These are phyloP conservation scores for Pseudachorutes palmiensis DNA, from an alignment of 1,140 invertebrate species.

Conservation along the genomic window DNA sequence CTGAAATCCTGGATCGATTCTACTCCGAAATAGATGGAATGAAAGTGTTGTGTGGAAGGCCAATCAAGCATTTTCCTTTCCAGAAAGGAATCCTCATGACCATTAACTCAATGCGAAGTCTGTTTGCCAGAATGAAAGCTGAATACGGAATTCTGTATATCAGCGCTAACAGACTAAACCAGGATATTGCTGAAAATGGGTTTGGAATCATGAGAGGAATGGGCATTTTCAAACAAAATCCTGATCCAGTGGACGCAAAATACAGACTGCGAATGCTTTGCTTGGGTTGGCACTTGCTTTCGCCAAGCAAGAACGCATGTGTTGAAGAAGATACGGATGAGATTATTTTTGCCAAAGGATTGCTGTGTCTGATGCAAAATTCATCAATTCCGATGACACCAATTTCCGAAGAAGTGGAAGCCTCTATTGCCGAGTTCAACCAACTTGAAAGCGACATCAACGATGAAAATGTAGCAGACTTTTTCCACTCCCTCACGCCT, in stretches of 20 bases:
- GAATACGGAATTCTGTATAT: neutral
- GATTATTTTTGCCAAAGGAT: too few relatives aligned
- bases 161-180: neutral
- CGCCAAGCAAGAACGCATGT: neutral
- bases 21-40: neutral
- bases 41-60: neutral
- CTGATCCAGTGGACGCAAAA: conserved; percentile 6
- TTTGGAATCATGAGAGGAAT: neutral
- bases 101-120: neutral
- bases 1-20: neutral
- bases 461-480: too few relatives aligned
- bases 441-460: neutral
- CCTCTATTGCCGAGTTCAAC: conserved; percentile 9
- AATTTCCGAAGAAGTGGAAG: conserved; percentile 1
- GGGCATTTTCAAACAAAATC: neutral
- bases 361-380: neutral
- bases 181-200: neutral
- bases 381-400: neutral
- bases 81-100: conserved; percentile 11
- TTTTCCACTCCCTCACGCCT: too few relatives aligned
- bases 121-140: neutral
- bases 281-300: neutral
- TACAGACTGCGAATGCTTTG: conserved; percentile 2
- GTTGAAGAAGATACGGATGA: neutral
- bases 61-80: neutral